Percentiles rank a stretch among this genome's conserved stretches.
phyloP scores from a whole-genome alignment of 1,140 invertebrate species.

The Drosophila lacertosa region DNA sequence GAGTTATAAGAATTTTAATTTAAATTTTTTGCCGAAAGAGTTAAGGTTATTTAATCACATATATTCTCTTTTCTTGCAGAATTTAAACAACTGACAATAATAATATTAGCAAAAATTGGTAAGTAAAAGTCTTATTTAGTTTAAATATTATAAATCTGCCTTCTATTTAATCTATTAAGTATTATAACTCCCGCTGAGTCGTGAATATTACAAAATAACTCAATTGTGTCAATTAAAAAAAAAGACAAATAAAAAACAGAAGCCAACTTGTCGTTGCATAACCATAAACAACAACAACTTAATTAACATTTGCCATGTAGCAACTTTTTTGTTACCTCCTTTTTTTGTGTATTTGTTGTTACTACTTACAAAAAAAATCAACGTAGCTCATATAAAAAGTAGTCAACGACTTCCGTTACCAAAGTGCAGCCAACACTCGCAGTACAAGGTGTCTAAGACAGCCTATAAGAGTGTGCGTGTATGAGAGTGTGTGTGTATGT shows the following conservation, averaged over 20 bases:
- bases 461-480: constrained; percentile 14
- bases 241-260: constrained; percentile 12
- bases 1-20: no score
- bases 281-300: constrained; percentile 29
- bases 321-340: constrained; percentile 34
- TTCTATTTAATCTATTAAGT: background rate
- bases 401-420: constrained; percentile 52
- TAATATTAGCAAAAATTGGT: constrained; percentile 43
- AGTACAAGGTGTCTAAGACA: constrained; percentile 30
- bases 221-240: constrained; percentile 24
- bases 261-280: constrained; percentile 43
- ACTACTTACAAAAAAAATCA: constrained; percentile 18
- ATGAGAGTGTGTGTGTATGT: constrained; percentile 12
- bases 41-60: no score
- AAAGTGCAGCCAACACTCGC: constrained; percentile 48
- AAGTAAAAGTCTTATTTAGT: constrained; percentile 9
- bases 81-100: constrained; percentile 57
- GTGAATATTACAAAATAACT: constrained; percentile 30
- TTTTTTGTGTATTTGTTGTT: constrained; percentile 19
- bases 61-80: constrained; percentile 40
- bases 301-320: constrained; percentile 37
- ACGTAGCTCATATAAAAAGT: constrained; percentile 53
- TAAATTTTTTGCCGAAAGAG: no score
- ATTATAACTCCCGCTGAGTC: constrained; percentile 2
- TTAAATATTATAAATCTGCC: background rate